Conservation (phyloP, 2,797 vertebrate genomes). For the Notolepis coatsorum region DNA sequence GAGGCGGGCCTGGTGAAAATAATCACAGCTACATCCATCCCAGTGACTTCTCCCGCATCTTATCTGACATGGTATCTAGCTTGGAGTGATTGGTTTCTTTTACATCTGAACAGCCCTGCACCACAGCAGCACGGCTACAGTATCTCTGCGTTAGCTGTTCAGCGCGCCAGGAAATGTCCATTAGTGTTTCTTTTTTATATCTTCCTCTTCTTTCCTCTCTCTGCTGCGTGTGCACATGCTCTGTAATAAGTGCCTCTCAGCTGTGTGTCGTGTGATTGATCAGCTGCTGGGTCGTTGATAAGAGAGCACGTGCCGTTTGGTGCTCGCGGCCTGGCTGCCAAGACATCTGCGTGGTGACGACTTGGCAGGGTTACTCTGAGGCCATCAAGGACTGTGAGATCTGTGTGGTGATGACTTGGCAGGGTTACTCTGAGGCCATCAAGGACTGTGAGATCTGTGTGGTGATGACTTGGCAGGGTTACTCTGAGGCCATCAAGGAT, state of each 20-base stretch:
- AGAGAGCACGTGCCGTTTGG: slow-evolving; percentile 17
- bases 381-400: not conserved
- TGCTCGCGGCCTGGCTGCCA: slow-evolving; percentile 12
- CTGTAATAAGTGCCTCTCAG: slow-evolving; percentile 6
- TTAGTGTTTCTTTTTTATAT: slow-evolving; percentile 15
- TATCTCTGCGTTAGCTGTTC: slow-evolving; percentile 13
- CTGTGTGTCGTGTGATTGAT: slow-evolving; percentile 36
- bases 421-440: not conserved
- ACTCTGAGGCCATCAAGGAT: not conserved
- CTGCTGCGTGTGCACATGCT: not conserved
- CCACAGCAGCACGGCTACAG: not conserved
- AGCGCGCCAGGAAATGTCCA: slow-evolving; percentile 39
- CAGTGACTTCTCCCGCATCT: not conserved
- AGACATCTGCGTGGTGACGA: not conserved
- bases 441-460: not conserved
- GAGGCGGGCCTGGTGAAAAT: slow-evolving; percentile 3
- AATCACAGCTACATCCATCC: slow-evolving; percentile 15
- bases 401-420: slow-evolving; percentile 1
- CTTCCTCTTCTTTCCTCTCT: not conserved
- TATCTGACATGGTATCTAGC: slow-evolving; percentile 29
- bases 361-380: not conserved
- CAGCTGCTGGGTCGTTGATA: not conserved
- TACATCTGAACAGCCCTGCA: slow-evolving; percentile 35
- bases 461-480: not conserved
- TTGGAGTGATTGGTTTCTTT: slow-evolving; percentile 46